These are phyloP conservation scores for Eospalax fontanierii DNA, from an alignment of 2,797 vertebrate species.

Conservation along the genomic window DNA sequence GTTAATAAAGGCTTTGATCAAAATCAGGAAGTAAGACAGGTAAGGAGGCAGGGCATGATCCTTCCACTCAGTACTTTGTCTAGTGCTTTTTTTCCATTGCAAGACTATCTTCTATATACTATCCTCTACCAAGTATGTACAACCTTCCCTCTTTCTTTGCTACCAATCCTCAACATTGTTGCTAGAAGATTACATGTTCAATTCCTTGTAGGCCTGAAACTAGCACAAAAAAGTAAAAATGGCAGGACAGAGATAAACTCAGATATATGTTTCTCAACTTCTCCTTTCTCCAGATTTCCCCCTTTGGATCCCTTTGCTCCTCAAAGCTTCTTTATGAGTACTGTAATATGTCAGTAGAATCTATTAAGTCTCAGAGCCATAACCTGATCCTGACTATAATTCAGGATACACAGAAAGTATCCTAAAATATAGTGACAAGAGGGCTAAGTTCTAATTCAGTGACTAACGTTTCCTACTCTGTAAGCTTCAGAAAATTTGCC, in stretches of 20 bases:
- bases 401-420: slow-evolving; percentile 15
- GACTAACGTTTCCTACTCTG: background rate
- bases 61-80: background rate
- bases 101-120: background rate
- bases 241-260: slow-evolving; percentile 25
- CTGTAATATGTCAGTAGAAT: background rate
- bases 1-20: slow-evolving; percentile 1
- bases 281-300: background rate
- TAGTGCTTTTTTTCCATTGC: background rate
- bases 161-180: slow-evolving; percentile 38
- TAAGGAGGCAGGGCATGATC: slow-evolving; percentile 23
- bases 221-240: slow-evolving; percentile 6
- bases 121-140: background rate
- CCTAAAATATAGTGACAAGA: background rate
- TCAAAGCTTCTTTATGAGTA: slow-evolving; percentile 40
- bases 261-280: slow-evolving; percentile 10
- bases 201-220: slow-evolving; percentile 23
- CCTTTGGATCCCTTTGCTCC: slow-evolving; percentile 16
- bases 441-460: background rate
- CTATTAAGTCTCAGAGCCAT: slow-evolving; percentile 49
- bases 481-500: background rate
- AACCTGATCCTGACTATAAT: slow-evolving; percentile 34
- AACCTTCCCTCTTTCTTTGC: slow-evolving; percentile 29
- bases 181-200: background rate
- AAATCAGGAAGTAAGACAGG: slow-evolving; percentile 20